Evolutionary conservation across 1,140 invertebrate species (phyloP), one percentile per base, ranked within the genome.

Genomic region (Chironomus striatipennis): DNA sequence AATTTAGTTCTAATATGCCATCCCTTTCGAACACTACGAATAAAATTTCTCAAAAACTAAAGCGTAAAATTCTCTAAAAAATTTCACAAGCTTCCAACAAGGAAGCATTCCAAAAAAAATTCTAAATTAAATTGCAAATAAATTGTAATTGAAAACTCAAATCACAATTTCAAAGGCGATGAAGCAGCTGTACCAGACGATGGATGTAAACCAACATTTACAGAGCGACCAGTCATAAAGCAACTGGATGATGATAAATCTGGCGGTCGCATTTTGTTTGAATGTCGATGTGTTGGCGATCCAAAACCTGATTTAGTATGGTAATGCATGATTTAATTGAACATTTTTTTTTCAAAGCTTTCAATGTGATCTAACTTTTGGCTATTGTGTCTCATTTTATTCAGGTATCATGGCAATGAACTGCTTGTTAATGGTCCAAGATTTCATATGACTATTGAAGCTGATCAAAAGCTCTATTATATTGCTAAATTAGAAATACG

Each of bases 231-330:
- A 24, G 87, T 94, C 79, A 98, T 98, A 82, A 89, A 93, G 84
- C 96, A 98, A 87, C 93, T 91, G 76, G 95, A 97, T 77, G 94
- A 96, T 85, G 65, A 70, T 10, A 70, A 70, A 20, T 18, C 15
- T 70, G 93, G 93, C 79, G 89, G 89, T 80, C 95, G 91, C 83
- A 94, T 98, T 79, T 91, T 91, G 76, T 97, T 99, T 85, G 95
- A 98, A 86, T 98, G 95, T 86, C 88, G 94, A 86, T 91, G 97
- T 80, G 94, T 95, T 78, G 95, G 94, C 79, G 95, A 98, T 85
- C 96, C 96, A 73, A 92, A 91, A 84, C 96, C 96, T 77, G 90
- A 86, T 79, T 88, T 98, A 77, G 88, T 88, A 83, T 99, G 97
- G 96, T 96, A 90, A 89, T 15, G 24, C 8, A 72, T 72, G 17